Conservation (phyloP, 2,797 vertebrate species). For the Rhabdomys pumilio region DNA sequence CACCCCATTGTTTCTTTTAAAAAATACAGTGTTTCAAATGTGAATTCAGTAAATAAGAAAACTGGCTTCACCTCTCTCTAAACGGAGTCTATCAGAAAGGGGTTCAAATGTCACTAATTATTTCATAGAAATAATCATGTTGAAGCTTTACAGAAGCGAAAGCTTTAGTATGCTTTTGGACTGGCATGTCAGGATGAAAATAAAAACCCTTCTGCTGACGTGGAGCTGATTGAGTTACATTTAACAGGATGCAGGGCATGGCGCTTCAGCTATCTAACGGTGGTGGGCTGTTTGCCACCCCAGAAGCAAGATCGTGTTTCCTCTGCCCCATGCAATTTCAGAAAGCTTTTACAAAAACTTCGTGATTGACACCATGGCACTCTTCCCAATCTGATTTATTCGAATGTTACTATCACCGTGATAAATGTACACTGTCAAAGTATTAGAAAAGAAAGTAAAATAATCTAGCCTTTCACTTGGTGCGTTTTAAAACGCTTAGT, state of each 20-base stretch:
- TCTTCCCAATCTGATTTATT: conserved; percentile 82
- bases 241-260: conserved; percentile 85
- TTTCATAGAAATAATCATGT: conserved; percentile 84
- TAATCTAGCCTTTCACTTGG: conserved; percentile 59
- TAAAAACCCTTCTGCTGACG: conserved; percentile 84
- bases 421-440: conserved; percentile 80
- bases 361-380: conserved; percentile 81
- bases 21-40: conserved; percentile 51
- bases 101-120: conserved; percentile 83
- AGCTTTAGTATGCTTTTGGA: conserved; percentile 81
- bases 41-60: conserved; percentile 69
- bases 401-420: conserved; percentile 81
- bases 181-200: conserved; percentile 81
- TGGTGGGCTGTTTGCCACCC: conserved; percentile 80
- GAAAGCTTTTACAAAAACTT: conserved; percentile 87
- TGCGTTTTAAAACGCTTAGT: conserved; percentile 71
- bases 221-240: conserved; percentile 83
- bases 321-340: conserved; percentile 77
- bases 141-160: conserved; percentile 85
- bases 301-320: conserved; percentile 81
- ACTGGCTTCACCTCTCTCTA: conserved; percentile 38
- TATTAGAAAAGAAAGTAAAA: conserved; percentile 79
- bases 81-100: conserved; percentile 71
- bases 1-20: not conserved
- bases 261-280: conserved; percentile 84